Percentiles rank a stretch among this genome's conserved stretches.
Conservation (phyloP, 2,888 invertebrate species). For the Chaetogeoica ovagalla region DNA sequence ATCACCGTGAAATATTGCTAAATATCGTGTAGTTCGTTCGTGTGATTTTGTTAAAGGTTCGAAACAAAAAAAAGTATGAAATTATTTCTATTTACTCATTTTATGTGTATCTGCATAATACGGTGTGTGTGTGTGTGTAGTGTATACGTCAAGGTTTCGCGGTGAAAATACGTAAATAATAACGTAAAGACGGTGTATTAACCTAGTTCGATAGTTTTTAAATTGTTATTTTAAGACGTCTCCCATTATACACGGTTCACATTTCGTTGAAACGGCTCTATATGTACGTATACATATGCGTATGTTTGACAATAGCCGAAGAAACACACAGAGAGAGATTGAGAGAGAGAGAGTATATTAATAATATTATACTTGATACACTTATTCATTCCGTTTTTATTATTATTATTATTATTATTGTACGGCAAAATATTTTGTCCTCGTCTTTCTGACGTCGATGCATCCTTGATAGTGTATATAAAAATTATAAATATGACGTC, state of each 20-base stretch:
- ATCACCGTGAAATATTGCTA: too few relatives aligned
- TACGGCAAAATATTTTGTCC: too few relatives aligned
- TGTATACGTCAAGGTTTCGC: background rate
- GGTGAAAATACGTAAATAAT: background rate
- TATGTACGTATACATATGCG: background rate
- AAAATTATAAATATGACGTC: background rate
- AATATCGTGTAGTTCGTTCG: background rate
- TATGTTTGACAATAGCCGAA: background rate
- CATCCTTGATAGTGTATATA: constrained; percentile 29
- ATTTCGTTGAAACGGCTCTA: constrained; percentile 18
- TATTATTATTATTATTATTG: too few relatives aligned
- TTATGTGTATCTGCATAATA: too few relatives aligned
- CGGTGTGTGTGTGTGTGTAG: too few relatives aligned
- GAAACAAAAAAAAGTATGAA: background rate
- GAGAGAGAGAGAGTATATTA: too few relatives aligned
- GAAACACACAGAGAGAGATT: too few relatives aligned
- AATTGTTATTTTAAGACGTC: constrained; percentile 19
- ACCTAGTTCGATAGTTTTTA: constrained; percentile 13
- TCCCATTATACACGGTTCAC: constrained; percentile 33
- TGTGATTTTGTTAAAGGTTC: background rate
- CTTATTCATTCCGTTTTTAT: too few relatives aligned
- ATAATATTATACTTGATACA: too few relatives aligned
- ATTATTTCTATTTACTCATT: background rate
- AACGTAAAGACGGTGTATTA: too few relatives aligned
- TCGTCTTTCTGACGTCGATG: constrained; percentile 21